Evolutionary conservation across 2,113 vertebrate species (phyloP), one percentile per base, ranked within the genome.

Genomic region (Xenopus tropicalis): DNA sequence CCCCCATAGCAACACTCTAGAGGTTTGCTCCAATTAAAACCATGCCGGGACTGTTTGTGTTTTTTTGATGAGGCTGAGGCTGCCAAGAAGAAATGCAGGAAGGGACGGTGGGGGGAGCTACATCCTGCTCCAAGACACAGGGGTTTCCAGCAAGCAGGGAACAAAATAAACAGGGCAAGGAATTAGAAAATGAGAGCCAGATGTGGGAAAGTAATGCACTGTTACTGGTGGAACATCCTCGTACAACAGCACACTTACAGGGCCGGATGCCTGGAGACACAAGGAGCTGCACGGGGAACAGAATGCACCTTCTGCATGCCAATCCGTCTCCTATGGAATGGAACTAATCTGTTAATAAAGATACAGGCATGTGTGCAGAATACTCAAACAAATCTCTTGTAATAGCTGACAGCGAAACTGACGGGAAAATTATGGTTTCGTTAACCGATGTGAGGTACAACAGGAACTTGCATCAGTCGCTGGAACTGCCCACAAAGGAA

Each of bases 11-110:
- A 22, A 7, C 52, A 24, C 25, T 11, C n/a, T 51, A 67, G 72
- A 29, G 25, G 64, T 67, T 74, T 48, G 48, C 61, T 52, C 66
- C 66, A 54, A 74, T 67, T 24, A 67, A 23, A 74, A 58, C 21
- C 19, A 74, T 67, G 63, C 72, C 59, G 66, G 17, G 42, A 17
- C 52, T 13, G n/a, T 57, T 72, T 58, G 22, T 11, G 9, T 66
- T 74, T 61, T 51, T 20, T 46, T 61, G 52, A 74, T 67, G 72
- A 74, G 54, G 52, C 11, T 37, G 65, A 12, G 37, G 43, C 72
- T 74, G 72, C 72, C 72, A 74, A 61, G 17, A 67, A 74, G 72
- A 74, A 66, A 67, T 67, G 56, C 72, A 59, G 72, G 72, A 74
- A 74, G 72, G 52, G 42, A 44, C 64, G 43, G 70, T 25, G 72